Base-by-base conservation (phyloP, 2,888 invertebrate species). In the Onchidella celtica region DNA sequence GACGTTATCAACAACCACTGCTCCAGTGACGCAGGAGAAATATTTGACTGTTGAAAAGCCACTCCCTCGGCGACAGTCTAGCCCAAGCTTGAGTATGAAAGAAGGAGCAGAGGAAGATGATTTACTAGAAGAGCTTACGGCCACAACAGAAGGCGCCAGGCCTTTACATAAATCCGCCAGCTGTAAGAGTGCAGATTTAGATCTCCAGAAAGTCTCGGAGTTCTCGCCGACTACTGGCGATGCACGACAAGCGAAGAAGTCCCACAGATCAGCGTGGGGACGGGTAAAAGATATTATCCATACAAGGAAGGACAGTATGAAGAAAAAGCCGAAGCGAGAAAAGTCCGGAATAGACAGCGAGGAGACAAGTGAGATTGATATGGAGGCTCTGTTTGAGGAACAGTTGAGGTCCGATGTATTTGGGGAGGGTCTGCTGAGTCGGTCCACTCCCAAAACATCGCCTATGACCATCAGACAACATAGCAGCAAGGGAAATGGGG, bases 241-340 rank as follows among this genome's bases (percentile, higher is more conserved):
- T 24, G 63, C 65, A 17, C 59, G 79, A 47, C 84, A 85, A 36
- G 61, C 83, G 27, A 90, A 89, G 80, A 91, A 90, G 84, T 73
- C 86, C 55, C 88, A 89, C 92, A 95, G 95, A 90, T 96, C 95
- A n/a, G 95, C 96, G 0, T 96, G 96, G 96, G 95, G 95, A 0
- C 96, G 96, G 93, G 96, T 96, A 94, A 95, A 96, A 85, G 96
- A 96, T 89, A 96, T 96, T 81, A 96, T 96, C 84, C 96, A 96
- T 90, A 95, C 96, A 0, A 94, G 95, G 76, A 95, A 95, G 84
- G 96, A 96, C 85, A 95, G 96, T 27, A 94, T 95, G 81, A 95
- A 95, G 93, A 95, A 95, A 92, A 95, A 95, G 90, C 94, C 85
- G 27, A 85, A 85, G 24, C 84, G 86, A 65, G 69, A 55, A 6